These are phyloP conservation scores for Onychostruthus taczanowskii DNA, from an alignment of 2,113 vertebrate species.

Conservation along the genomic window DNA sequence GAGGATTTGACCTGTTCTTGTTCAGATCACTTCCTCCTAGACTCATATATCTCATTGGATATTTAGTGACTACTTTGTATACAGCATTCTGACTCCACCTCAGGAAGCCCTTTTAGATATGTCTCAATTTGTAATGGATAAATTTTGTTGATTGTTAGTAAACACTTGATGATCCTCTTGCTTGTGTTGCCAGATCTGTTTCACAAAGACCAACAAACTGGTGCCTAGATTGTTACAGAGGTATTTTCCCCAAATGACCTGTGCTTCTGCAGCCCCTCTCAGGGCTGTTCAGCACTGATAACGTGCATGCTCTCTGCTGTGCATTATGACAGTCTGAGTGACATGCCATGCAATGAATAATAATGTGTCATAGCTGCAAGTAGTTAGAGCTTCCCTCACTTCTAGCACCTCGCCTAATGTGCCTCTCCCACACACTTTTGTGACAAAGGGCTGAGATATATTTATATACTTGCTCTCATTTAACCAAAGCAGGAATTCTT, in stretches of 20 bases:
- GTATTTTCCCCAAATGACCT: neutral
- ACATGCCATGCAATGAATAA: neutral
- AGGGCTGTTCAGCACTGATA: neutral
- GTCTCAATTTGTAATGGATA: neutral
- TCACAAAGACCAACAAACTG: neutral
- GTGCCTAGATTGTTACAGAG: neutral
- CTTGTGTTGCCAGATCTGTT: neutral
- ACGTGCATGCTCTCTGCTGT: neutral
- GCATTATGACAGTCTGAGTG: neutral
- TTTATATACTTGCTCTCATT: slow-evolving; percentile 22
- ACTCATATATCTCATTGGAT: neutral
- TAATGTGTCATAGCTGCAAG: neutral
- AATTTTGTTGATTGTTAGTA: neutral
- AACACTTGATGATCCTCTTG: neutral
- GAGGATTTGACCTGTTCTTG: neutral
- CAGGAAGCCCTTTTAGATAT: neutral
- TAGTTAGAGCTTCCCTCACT: neutral
- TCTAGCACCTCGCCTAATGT: slow-evolving; percentile 4
- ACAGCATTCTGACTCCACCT: neutral
- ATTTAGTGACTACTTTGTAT: neutral
- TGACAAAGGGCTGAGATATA: slow-evolving; percentile 21
- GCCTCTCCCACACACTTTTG: slow-evolving; percentile 26
- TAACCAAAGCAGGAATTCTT: slow-evolving; percentile 4
- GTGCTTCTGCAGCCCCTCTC: neutral
- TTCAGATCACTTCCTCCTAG: neutral